phyloP scores from a whole-genome alignment of 2,797 vertebrate species.

The Labroides dimidiatus region DNA sequence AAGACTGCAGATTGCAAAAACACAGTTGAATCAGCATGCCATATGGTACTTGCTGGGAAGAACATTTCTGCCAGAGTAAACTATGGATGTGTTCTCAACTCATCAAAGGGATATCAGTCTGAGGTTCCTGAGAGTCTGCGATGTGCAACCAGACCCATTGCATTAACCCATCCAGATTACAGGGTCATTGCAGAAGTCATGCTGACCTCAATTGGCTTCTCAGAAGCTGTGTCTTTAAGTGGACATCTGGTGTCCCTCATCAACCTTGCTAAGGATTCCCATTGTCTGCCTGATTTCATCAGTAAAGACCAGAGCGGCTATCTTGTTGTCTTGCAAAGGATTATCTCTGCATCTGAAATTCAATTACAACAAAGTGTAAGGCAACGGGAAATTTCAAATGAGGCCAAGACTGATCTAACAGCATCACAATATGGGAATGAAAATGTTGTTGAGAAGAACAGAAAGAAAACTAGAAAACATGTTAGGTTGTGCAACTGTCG shows the following conservation, averaged over 20 bases:
- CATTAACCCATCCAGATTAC: conserved; percentile 82
- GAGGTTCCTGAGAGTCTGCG: conserved; percentile 81
- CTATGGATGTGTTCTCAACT: conserved; percentile 86
- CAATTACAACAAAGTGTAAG: conserved; percentile 58
- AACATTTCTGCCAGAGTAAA: conserved; percentile 65
- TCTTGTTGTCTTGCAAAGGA: conserved; percentile 80
- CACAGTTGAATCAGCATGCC: conserved; percentile 31
- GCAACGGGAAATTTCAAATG: conserved; percentile 26
- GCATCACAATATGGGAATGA: conserved; percentile 17
- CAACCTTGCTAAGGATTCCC: conserved; percentile 78
- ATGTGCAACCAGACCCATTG: conserved; percentile 83
- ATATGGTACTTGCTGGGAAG: conserved; percentile 78
- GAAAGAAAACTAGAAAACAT: conserved; percentile 28
- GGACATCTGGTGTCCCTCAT: conserved; percentile 81
- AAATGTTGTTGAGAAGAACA: conserved; percentile 9
- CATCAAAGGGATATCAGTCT: conserved; percentile 52
- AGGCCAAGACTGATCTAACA: conserved; percentile 7
- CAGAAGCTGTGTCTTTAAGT: conserved; percentile 81
- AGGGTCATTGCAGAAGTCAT: conserved; percentile 83
- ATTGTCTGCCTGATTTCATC: conserved; percentile 72
- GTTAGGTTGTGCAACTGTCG: conserved; percentile 2
- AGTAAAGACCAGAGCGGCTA: conserved; percentile 57
- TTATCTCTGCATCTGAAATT: conserved; percentile 75
- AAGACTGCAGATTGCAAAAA: conserved; percentile 4
- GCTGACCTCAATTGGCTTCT: conserved; percentile 84